Percentiles rank a stretch among this genome's conserved stretches.
phyloP scores from a whole-genome alignment of 1,140 invertebrate species.

The Drosophila sp. region DNA sequence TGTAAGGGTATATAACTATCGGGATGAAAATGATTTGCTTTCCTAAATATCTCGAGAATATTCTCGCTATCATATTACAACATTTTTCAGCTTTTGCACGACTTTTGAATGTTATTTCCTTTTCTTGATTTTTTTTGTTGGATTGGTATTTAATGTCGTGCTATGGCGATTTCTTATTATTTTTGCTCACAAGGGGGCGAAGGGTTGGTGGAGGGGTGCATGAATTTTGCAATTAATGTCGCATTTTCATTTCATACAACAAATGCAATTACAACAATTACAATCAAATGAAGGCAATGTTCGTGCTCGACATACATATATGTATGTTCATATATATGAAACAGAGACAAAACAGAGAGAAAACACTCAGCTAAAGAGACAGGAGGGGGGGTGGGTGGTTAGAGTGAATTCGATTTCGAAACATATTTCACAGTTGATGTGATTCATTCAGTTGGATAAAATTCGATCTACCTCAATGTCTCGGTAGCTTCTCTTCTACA shows the following conservation, averaged over 20 bases:
- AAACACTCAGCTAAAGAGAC: background rate
- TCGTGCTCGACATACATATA: background rate
- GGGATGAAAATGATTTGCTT: too few species aligned
- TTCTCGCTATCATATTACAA: background rate
- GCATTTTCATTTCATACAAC: conserved; percentile 10
- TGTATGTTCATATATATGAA: background rate
- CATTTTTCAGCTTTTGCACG: background rate
- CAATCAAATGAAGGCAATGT: conserved; percentile 18
- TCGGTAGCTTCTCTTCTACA: too few species aligned
- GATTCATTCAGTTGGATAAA: background rate
- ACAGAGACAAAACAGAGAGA: conserved; percentile 1
- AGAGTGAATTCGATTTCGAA: background rate
- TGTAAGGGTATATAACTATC: too few species aligned
- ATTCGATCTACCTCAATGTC: too few species aligned
- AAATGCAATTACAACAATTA: conserved; percentile 22
- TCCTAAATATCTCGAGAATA: too few species aligned
- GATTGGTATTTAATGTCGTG: conserved; percentile 3
- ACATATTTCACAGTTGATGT: conserved; percentile 4
- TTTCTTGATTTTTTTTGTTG: background rate
- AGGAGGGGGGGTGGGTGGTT: background rate
- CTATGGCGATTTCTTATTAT: conserved; percentile 4
- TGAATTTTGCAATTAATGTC: conserved; percentile 7
- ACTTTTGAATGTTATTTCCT: conserved; percentile 1
- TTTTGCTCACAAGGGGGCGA: background rate
- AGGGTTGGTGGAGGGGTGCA: background rate